Evolutionary conservation across 2,113 vertebrate genomes (phyloP).

Genomic region (Cheirogaleus medius): DNA sequence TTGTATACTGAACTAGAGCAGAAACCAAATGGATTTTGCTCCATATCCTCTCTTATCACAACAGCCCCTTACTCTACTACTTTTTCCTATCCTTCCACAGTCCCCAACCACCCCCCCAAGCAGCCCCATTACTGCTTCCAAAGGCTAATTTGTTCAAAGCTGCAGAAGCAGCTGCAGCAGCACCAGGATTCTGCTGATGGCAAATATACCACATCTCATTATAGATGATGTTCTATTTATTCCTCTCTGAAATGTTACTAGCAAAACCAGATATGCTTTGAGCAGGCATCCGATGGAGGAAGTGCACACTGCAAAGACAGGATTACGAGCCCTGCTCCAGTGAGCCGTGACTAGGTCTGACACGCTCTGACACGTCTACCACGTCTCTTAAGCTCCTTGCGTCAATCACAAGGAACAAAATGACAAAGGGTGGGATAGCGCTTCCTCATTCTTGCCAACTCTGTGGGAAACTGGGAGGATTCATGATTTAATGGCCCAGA

Average conservation of each 20-base stretch:
- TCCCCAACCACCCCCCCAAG: not conserved
- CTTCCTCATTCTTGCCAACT: too few species aligned
- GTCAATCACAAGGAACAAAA: not conserved
- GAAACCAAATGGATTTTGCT: not conserved
- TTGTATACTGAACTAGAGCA: not conserved
- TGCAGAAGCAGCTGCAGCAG: slow-evolving; percentile 25
- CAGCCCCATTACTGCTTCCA: not conserved
- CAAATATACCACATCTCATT: slow-evolving; percentile 49
- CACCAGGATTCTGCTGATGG: slow-evolving; percentile 2
- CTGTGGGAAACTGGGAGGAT: not conserved
- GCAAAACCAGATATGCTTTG: slow-evolving; percentile 29
- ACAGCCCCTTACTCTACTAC: too few species aligned
- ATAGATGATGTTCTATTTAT: slow-evolving; percentile 52
- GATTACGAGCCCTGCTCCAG: not conserved
- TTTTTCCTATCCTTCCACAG: not conserved
- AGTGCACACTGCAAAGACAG: not conserved
- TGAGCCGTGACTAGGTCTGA: not conserved
- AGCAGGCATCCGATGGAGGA: not conserved
- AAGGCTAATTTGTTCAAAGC: not conserved
- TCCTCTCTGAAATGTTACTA: slow-evolving; percentile 61
- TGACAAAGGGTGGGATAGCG: rapidly evolving
- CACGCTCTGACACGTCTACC: not conserved
- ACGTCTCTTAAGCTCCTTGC: not conserved
- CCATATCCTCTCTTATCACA: not conserved
- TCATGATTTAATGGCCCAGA: not conserved